These are phyloP conservation scores for Lithophane socia DNA, from an alignment of 2,888 invertebrate genomes.

Conservation along the genomic window DNA sequence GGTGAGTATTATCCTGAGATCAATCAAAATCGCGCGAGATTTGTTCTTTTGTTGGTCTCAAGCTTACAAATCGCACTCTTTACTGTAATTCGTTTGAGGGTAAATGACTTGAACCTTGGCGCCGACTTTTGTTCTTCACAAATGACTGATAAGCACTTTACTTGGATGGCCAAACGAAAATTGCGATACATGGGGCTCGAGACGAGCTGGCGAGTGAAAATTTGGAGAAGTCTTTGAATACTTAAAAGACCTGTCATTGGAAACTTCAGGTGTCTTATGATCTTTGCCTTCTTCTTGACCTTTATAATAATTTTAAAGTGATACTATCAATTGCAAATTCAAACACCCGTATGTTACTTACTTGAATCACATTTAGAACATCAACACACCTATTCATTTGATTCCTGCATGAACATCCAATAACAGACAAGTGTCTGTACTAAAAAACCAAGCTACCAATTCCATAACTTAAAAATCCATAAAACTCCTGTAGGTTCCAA, in stretches of 20 bases:
- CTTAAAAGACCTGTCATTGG: background rate
- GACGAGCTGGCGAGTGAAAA: background rate
- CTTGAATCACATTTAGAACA: background rate
- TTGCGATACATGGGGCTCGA: background rate
- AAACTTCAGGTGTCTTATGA: background rate
- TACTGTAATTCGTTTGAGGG: conserved; percentile 74
- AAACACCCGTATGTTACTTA: background rate
- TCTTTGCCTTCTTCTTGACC: background rate
- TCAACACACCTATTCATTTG: background rate
- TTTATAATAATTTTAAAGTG: background rate
- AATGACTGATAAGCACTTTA: conserved; percentile 58
- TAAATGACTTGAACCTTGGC: conserved; percentile 77
- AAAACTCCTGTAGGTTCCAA: background rate
- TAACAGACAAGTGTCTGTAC: background rate
- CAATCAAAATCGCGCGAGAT: conserved; percentile 68
- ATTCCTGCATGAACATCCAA: background rate
- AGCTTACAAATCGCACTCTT: conserved; percentile 80
- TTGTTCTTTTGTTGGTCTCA: conserved; percentile 73
- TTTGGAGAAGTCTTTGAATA: background rate
- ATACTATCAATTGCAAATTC: background rate
- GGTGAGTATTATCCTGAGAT: conserved; percentile 77
- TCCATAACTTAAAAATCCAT: background rate
- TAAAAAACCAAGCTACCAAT: background rate
- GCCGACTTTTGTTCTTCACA: conserved; percentile 56
- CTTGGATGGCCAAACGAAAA: conserved; percentile 31